A percentile compares a stretch with the other conserved stretches of the same genome.
phyloP scores from a whole-genome alignment of 2,888 invertebrate genomes.

The Leptinotarsa juncta region DNA sequence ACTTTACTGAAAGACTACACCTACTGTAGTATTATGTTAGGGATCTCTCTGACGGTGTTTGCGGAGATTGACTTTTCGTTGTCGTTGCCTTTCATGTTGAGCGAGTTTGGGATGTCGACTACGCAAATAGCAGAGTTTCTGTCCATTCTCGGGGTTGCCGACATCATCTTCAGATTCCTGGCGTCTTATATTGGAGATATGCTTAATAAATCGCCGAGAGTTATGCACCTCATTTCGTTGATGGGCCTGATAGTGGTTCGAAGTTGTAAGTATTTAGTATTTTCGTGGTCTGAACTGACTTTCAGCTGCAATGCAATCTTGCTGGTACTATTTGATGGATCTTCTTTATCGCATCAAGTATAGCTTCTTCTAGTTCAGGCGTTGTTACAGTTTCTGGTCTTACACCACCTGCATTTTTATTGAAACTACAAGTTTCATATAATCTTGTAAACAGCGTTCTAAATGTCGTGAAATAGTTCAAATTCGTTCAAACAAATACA shows the following conservation, averaged over 20 bases:
- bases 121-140: constrained; percentile 72
- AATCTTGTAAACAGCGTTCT: too few relatives aligned
- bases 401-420: too few relatives aligned
- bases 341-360: too few relatives aligned
- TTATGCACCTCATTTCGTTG: constrained; percentile 75
- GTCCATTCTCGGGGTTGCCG: constrained; percentile 70
- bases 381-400: too few relatives aligned
- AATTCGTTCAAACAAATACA: too few relatives aligned
- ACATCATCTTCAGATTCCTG: constrained; percentile 72
- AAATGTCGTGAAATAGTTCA: too few relatives aligned
- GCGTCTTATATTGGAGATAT: constrained; percentile 77
- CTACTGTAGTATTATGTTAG: constrained; percentile 76
- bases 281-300: too few relatives aligned
- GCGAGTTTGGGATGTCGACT: constrained; percentile 72
- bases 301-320: too few relatives aligned
- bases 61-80: constrained; percentile 78
- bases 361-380: too few relatives aligned
- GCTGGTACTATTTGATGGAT: too few relatives aligned
- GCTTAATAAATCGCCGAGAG: constrained; percentile 71
- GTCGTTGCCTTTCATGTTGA: constrained; percentile 75
- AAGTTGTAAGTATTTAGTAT: constrained; percentile 69
- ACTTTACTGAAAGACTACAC: constrained; percentile 75
- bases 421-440: too few relatives aligned
- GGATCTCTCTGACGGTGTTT: constrained; percentile 75
- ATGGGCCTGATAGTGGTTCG: constrained; percentile 71